A percentile compares a stretch with the other conserved stretches of the same genome.
phyloP scores from a whole-genome alignment of 2,888 invertebrate genomes.

The Balanococcus diminutus region DNA sequence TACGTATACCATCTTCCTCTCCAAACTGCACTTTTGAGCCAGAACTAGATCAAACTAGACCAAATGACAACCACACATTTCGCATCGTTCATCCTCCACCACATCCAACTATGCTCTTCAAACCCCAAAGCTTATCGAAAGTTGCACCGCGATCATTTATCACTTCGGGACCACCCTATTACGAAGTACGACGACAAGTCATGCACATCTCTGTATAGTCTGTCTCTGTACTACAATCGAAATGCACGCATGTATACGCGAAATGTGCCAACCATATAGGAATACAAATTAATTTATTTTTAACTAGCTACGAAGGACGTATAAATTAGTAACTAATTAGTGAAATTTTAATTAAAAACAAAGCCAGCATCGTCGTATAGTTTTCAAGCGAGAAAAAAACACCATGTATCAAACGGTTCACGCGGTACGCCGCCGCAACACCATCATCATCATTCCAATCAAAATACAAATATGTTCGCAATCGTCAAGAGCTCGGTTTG shows the following conservation, averaged over 20 bases:
- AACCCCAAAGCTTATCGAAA: neutral
- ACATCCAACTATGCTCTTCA: neutral
- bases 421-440: neutral
- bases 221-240: neutral
- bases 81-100: neutral
- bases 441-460: neutral
- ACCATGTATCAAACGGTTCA: neutral
- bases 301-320: constrained; percentile 35
- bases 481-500: neutral
- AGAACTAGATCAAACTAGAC: neutral
- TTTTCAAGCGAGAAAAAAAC: neutral
- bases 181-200: neutral
- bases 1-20: no score
- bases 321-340: constrained; percentile 36
- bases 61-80: neutral
- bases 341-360: constrained; percentile 38
- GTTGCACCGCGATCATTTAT: neutral
- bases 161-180: neutral
- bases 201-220: neutral
- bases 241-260: constrained; percentile 1
- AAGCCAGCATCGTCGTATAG: neutral
- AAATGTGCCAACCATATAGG: neutral
- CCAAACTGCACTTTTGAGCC: neutral
- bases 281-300: constrained; percentile 43
- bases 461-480: no score